Evolutionary conservation across 2,888 invertebrate species (phyloP), one percentile per base, ranked within the genome.

Genomic region (Gastracanthus pulcherrimus): DNA sequence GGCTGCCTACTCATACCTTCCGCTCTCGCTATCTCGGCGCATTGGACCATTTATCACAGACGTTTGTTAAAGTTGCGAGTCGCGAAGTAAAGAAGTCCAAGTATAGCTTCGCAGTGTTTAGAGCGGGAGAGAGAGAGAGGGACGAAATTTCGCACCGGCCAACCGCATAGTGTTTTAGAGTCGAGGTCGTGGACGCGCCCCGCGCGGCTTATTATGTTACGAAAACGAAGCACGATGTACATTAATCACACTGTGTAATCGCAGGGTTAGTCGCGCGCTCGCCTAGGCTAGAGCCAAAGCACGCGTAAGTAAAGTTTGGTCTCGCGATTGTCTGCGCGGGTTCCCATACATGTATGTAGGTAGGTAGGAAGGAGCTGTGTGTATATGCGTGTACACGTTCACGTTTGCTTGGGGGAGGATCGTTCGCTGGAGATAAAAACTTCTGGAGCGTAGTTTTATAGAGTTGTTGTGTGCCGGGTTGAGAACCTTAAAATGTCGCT

Each of bases 21-120:
- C 29, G 11, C 58, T 58, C 29, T 58, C 58, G 11, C 38, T n/a
- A n/a, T 67, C 23, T 78, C 80, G 26, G 26, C 38, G 71, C 34
- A 36, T 66, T 72, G 71, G 67, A 76, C 72, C 76, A 81, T 72
- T 64, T 70, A 87, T 84, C n/a, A n/a, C 84, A 86, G 81, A 81
- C 82, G 84, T 86, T 86, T 87, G 85, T 87, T 87, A 84, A 87
- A 86, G 84, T 83, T 86, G 82, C 84, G 60, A 34, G 29, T 23
- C n/a, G 26, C 4, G 26, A 34, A 9, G 26, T 64, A 34, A 45
- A 34, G 51, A 31, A 29, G 81, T 69, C 60, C 67, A 67, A 81
- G 76, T 81, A 67, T 36, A 71, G 67, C n/a, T n/a, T n/a, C n/a
- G n/a, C n/a, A n/a, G n/a, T n/a, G n/a, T n/a, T n/a, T n/a, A 62